Evolutionary conservation across 2,888 invertebrate species (phyloP), one percentile per base, ranked within the genome.

Genomic region (Hoplodrina ambigua): DNA sequence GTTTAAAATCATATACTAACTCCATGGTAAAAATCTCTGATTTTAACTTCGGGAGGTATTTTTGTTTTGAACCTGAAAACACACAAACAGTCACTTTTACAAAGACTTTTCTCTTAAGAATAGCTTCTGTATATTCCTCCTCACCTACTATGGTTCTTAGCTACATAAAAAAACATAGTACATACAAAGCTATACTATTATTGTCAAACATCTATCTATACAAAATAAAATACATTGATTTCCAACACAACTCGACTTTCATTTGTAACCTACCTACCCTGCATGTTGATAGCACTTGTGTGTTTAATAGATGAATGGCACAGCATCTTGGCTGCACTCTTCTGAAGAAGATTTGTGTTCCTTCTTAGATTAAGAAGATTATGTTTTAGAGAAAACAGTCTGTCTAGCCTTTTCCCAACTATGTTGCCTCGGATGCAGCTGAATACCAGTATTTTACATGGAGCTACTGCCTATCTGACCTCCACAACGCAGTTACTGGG

Each of bases 201-300:
- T 72, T 75, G 80, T 82, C 74, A 77, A 72, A 77, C 78, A 75
- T 59, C 30, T 37, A 25, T 2, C 2, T 37, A 2, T 74, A 65
- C 49, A 80, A 75, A 84, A 85, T 84, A 84, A 84, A 76, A 78
- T 75, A 85, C 83, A 76, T 78, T 72, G 13, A 41, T 65, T 54
- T 20, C 50, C 46, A 46, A 82, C 79, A 82, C 81, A 37, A 25
- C 25, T 25, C n/a, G 85, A 85, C 80, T 85, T 85, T 85, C 72
- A 85, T 85, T 85, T 80, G 10, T 52, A 52, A 55, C 75, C 73
- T 69, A 55, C 75, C 73, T 69, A 55, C 69, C 72, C 63, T 60
- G 76, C 71, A 80, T 80, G 80, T 20, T 46, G 55, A 37, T 41
- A 55, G 81, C 80, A 80, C 78, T 11, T 64, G 66, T 75, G 76